phyloP scores from a whole-genome alignment of 2,888 invertebrate genomes.

The Heteromurus nitidus region DNA sequence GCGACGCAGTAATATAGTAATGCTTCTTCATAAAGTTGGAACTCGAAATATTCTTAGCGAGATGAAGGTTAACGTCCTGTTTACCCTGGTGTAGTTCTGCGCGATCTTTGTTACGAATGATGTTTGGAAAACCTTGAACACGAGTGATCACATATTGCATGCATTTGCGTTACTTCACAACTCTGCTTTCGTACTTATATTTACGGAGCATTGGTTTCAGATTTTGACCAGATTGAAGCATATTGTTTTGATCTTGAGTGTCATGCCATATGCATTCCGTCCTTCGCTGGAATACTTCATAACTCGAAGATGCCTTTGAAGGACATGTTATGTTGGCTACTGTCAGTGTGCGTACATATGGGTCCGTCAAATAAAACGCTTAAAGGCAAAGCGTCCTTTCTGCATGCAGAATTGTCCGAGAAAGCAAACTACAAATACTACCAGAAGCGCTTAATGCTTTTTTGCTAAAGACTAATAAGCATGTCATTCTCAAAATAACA shows the following conservation, averaged over 20 bases:
- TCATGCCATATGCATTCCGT: neutral
- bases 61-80: conserved; percentile 22
- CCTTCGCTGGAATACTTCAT: neutral
- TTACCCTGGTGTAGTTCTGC: too few species aligned
- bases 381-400: neutral
- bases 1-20: too few species aligned
- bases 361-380: neutral
- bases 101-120: neutral
- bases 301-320: neutral
- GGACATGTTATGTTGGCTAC: neutral
- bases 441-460: too few species aligned
- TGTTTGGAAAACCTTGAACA: neutral
- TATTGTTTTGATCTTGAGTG: neutral
- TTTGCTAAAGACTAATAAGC: too few species aligned
- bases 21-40: too few species aligned
- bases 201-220: too few species aligned
- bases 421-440: too few species aligned
- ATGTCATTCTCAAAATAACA: neutral
- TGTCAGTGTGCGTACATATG: neutral
- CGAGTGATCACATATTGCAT: neutral
- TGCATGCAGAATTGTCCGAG: neutral
- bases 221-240: too few species aligned
- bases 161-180: neutral
- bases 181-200: too few species aligned
- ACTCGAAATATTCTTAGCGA: neutral